A percentile compares a stretch with the other conserved stretches of the same genome.
These are phyloP conservation scores for Theristicus caerulescens DNA, from an alignment of 2,113 vertebrate genomes.

Conservation along the genomic window DNA sequence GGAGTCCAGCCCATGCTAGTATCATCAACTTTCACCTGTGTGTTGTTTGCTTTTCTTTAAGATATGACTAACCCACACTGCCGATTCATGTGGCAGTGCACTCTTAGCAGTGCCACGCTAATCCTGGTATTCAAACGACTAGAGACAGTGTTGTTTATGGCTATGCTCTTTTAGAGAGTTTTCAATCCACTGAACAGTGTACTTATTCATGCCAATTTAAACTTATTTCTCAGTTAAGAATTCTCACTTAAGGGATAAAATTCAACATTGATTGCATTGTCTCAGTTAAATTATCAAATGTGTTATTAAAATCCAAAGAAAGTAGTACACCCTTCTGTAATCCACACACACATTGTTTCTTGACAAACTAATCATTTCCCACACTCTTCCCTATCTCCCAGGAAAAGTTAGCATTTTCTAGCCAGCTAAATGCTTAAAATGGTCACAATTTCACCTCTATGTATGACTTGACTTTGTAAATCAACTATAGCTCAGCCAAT, in stretches of 20 bases:
- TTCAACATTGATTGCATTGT: background rate
- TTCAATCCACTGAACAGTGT: background rate
- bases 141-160: accelerated
- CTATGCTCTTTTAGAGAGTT: background rate
- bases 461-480: background rate
- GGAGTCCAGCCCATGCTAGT: background rate
- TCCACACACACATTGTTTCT: background rate
- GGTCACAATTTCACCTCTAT: background rate
- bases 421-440: background rate
- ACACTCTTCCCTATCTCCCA: background rate
- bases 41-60: background rate
- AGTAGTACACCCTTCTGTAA: background rate
- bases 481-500: background rate
- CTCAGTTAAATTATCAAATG: background rate
- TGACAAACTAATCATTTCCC: background rate
- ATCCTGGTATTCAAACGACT: background rate
- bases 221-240: background rate
- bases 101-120: background rate
- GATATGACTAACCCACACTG: background rate
- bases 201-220: background rate
- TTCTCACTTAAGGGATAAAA: background rate
- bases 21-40: background rate
- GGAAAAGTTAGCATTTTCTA: background rate
- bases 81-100: background rate
- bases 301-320: background rate